Conservation (phyloP, 2,888 invertebrate species). For the Scaptomyza flava region DNA sequence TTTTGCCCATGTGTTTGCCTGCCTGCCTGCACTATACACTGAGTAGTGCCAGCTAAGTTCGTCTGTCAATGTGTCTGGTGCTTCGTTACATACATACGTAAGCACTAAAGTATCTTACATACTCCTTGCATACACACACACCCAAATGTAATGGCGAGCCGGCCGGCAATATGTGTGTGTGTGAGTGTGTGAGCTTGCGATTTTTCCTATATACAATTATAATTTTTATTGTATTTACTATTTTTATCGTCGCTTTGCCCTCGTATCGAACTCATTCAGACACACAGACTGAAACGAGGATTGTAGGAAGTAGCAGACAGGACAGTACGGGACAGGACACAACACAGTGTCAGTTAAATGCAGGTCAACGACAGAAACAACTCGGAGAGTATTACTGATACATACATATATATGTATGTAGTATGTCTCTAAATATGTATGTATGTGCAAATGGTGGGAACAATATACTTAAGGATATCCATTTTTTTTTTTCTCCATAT, state of each 20-base stretch:
- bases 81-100: slow-evolving; percentile 31
- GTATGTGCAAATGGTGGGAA: slow-evolving; percentile 12
- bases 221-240: slow-evolving; percentile 82
- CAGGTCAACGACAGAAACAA: slow-evolving; percentile 82
- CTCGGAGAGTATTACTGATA: slow-evolving; percentile 58
- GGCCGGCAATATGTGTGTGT: slow-evolving; percentile 34
- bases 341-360: slow-evolving; percentile 72
- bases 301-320: slow-evolving; percentile 32
- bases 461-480: slow-evolving; percentile 32
- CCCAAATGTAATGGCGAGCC: slow-evolving; percentile 48
- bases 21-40: slow-evolving; percentile 17
- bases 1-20: slow-evolving; percentile 56
- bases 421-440: slow-evolving; percentile 15
- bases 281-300: slow-evolving; percentile 54
- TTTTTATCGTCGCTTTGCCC: slow-evolving; percentile 81
- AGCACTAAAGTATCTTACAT: slow-evolving; percentile 34
- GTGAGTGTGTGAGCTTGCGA: slow-evolving; percentile 47
- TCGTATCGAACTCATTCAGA: slow-evolving; percentile 74
- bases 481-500: slow-evolving; percentile 28
- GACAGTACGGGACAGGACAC: slow-evolving; percentile 10
- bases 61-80: slow-evolving; percentile 60
- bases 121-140: slow-evolving; percentile 21
- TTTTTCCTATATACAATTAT: slow-evolving; percentile 79
- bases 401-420: slow-evolving; percentile 29
- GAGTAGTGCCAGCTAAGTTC: slow-evolving; percentile 27